phyloP scores from a whole-genome alignment of 2,797 vertebrate genomes.

The Phoeniculus purpureus region DNA sequence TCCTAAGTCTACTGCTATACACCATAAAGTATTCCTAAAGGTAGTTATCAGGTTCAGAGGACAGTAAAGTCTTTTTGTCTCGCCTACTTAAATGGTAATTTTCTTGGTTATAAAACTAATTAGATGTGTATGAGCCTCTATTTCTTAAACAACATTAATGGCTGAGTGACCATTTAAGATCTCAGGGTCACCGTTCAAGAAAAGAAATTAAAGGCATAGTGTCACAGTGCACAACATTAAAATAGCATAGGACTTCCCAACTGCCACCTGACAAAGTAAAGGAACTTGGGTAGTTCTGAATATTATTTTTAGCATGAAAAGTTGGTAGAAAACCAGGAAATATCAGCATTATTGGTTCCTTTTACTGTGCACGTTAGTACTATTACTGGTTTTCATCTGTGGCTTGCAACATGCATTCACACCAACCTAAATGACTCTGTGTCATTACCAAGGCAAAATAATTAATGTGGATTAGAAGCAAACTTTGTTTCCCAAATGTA shows the following conservation, averaged over 20 bases:
- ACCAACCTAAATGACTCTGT: not conserved
- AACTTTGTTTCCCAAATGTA: not conserved
- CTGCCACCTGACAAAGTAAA: not conserved
- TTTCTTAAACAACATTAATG: slow-evolving; percentile 16
- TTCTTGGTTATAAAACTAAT: not conserved
- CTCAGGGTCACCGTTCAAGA: not conserved
- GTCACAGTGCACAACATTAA: not conserved
- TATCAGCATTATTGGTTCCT: not conserved
- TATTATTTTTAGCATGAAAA: not conserved
- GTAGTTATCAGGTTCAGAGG: not conserved
- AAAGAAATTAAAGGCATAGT: not conserved
- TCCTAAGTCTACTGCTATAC: not conserved
- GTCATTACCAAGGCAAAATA: not conserved
- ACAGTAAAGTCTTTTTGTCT: not conserved
- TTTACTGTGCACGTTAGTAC: not conserved
- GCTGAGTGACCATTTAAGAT: not conserved
- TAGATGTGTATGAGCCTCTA: not conserved
- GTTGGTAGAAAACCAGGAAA: not conserved
- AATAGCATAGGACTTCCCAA: not conserved
- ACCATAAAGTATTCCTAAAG: not conserved
- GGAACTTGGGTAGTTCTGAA: not conserved
- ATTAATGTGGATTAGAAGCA: not conserved
- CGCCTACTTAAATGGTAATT: not conserved
- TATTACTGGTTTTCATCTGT: not conserved
- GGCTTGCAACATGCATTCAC: not conserved